phyloP scores from a whole-genome alignment of 2,113 vertebrate species.

The Stomatorhinus ivindoensis region DNA sequence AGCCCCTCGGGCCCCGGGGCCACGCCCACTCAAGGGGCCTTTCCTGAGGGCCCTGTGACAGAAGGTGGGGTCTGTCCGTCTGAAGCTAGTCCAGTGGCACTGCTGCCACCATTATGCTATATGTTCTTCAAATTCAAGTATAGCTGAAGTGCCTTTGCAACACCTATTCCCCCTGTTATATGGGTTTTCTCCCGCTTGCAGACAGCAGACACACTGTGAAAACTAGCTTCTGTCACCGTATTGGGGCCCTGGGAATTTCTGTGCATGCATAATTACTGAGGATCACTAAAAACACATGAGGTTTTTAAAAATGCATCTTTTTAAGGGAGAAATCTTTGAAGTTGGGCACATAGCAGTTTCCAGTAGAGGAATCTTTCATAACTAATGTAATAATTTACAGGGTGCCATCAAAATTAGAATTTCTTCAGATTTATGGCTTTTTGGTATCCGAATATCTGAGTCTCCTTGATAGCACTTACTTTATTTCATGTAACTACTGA shows the following conservation, averaged over 20 bases:
- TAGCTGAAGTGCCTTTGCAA: background rate
- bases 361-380: background rate
- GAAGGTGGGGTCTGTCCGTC: conserved; percentile 60
- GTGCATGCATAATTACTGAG: background rate
- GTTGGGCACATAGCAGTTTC: background rate
- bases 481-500: background rate
- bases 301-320: background rate
- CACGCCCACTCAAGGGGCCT: conserved; percentile 47
- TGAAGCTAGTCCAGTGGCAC: background rate
- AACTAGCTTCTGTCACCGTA: background rate
- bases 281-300: background rate
- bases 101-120: background rate
- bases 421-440: background rate
- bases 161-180: background rate
- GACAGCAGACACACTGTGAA: background rate
- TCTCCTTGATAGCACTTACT: background rate
- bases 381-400: background rate
- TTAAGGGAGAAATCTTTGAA: background rate
- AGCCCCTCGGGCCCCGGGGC: conserved; percentile 46
- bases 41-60: conserved; percentile 59
- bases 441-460: background rate
- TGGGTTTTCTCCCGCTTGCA: background rate
- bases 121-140: background rate
- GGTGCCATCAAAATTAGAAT: background rate
- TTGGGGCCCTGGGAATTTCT: background rate